Evolutionary conservation across 2,888 invertebrate species (phyloP), one percentile per base, ranked within the genome.

Genomic region (Acanthoscelides obtectus): DNA sequence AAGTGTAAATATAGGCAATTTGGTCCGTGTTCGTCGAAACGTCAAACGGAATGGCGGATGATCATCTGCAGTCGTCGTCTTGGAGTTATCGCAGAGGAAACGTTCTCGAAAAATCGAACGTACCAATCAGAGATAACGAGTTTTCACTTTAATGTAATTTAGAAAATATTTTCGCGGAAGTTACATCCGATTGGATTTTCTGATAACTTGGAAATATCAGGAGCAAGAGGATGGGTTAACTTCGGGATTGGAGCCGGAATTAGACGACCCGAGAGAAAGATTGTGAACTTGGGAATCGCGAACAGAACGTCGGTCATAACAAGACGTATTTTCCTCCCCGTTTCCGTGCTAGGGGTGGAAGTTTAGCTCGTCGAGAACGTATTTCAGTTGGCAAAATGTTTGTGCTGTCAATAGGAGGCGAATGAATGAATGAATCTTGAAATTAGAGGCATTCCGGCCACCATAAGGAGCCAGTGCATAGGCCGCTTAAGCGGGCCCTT

Each of bases 121-220:
- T 70, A 71, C 74, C 77, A 77, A 77, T 77, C 77, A 77, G 65
- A 71, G 72, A 75, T 76, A 77, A 77, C 77, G 77, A 77, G 76
- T 77, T 76, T 77, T 77, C 73, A 74, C 74, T 77, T 75, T 76
- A 72, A 74, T 74, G 70, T 70, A 71, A 72, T 72, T 71, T 25
- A 68, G 71, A 69, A 72, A 70, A 74, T 73, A 72, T 72, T 71
- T 70, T 72, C 72, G 45, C 66, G 22, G 66, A 68, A 67, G 68
- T 45, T 45, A 45, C 45, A 45, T 45, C 45, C 45, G 45, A 45
- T 45, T 45, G 45, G 45, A 45, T 45, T 45, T 45, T 45, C 45
- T 45, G 45, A 45, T 64, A 68, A 66, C 69, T 66, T 68, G 69
- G 45, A 71, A 69, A 66, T 66, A 71, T 25, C 22, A 71, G 22